These are phyloP conservation scores for Mesorhabditis spiculigera DNA, from an alignment of 2,888 invertebrate species.

Conservation along the genomic window DNA sequence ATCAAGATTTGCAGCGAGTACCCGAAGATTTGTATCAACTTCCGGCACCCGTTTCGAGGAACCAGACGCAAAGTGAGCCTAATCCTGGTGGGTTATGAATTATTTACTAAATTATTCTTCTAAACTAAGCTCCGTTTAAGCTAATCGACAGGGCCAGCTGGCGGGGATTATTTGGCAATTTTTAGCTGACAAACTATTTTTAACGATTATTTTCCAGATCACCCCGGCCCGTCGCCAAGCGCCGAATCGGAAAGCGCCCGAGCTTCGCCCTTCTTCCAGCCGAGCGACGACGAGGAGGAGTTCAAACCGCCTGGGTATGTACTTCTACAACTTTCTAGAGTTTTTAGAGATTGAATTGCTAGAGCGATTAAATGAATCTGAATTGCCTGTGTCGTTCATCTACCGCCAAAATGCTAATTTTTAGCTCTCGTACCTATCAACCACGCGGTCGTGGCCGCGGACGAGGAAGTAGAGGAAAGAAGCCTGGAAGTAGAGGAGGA, in stretches of 20 bases:
- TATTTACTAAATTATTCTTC: background rate
- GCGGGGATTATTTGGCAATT: too few species aligned
- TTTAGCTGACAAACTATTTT: too few species aligned
- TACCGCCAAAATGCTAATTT: too few species aligned
- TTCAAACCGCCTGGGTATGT: constrained; percentile 2
- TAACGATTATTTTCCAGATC: background rate
- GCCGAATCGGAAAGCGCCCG: background rate
- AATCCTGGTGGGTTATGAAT: background rate
- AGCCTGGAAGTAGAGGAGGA: constrained; percentile 34
- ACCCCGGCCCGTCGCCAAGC: background rate
- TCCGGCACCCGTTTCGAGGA: background rate
- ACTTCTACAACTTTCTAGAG: too few species aligned
- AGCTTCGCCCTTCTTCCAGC: background rate
- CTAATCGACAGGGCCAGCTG: too few species aligned
- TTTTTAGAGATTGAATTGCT: background rate
- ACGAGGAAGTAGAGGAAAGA: constrained; percentile 25
- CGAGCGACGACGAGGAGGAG: constrained; percentile 4
- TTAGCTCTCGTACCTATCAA: background rate
- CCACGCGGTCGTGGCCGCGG: constrained; percentile 12
- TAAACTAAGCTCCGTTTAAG: background rate
- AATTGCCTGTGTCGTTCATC: too few species aligned
- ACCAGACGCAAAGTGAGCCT: background rate
- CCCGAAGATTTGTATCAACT: constrained; percentile 1
- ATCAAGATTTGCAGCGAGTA: background rate
- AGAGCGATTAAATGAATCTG: too few species aligned